Evolutionary conservation across 2,113 vertebrate genomes (phyloP).

Genomic region (Poicephalus gulielmi): DNA sequence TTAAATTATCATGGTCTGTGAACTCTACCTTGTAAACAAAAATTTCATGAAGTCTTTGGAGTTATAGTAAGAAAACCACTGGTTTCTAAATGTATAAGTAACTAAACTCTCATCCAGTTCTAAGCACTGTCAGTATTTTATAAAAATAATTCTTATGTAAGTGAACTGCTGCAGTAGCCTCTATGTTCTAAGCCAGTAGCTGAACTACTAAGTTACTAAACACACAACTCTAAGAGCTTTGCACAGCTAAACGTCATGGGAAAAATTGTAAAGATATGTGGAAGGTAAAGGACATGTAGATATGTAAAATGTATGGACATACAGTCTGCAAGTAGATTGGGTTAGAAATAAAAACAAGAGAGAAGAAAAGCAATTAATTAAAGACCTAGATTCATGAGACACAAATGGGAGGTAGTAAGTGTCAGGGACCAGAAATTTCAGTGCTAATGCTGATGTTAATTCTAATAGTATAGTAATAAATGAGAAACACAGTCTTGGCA

Average conservation of each 20-base stretch:
- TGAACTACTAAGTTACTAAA: not conserved
- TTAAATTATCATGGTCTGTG: not conserved
- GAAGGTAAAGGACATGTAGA: not conserved
- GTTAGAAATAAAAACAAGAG: not conserved
- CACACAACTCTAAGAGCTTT: not conserved
- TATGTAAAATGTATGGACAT: not conserved
- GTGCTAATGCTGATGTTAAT: not conserved
- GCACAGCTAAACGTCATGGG: not conserved
- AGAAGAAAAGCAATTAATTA: not conserved
- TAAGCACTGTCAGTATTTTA: not conserved
- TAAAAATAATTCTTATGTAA: not conserved
- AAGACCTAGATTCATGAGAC: not conserved
- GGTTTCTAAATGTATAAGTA: not conserved
- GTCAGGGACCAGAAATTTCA: not conserved
- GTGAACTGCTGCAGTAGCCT: not conserved
- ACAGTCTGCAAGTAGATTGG: not conserved
- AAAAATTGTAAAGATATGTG: not conserved
- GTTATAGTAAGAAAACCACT: not conserved
- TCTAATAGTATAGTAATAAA: not conserved
- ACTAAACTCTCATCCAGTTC: not conserved
- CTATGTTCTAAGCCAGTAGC: not conserved
- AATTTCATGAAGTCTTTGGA: not conserved
- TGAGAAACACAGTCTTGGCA: not conserved
- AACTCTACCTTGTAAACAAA: not conserved
- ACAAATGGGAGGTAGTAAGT: not conserved